Evolutionary conservation across 2,797 vertebrate species (phyloP), one percentile per base, ranked within the genome.

Genomic region (Coendou prehensilis): DNA sequence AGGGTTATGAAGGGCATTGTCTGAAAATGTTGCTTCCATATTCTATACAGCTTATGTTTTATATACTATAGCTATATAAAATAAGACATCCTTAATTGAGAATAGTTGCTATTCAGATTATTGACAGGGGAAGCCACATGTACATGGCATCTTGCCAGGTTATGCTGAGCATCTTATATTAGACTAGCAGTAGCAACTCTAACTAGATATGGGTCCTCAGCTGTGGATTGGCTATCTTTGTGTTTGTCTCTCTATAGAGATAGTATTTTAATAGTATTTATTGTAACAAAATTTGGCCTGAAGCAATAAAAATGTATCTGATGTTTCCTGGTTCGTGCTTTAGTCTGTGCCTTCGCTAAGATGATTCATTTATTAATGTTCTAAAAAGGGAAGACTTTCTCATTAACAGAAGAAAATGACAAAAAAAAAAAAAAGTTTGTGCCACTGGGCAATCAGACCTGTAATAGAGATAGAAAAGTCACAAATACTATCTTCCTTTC

Each of bases 341-440:
- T 94, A 91, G 54, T 92, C 50, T 95, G 41, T 56, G 64, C n/a
- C 59, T 96, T 97, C 75, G 94, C 88, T 93, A 89, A 56, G 9
- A 89, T 90, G 41, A 92, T 96, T 93, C 92, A 95, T 96, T 97
- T 96, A 96, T 96, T 97, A 96, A 95, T 94, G 78, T 92, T 59
- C 54, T 96, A 69, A 94, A 93, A 71, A 93, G 41, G 56, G 57
- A 92, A 96, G 87, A 89, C 41, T 86, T 97, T 97, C 54, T 20
- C 61, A 94, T 96, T 96, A 87, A 56, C 85, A 95, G 87, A 96
- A 91, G 67, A 96, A 91, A 59, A 67, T 41, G 37, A 0, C 54
- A 96, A 88, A 85, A 88, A 14, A 87, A 64, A 2, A 85, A 88
- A 14, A 87, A 64, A 3, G 2, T 57, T 96, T 94, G n/a, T 82